Conservation (phyloP, 2,888 invertebrate species). For the Ligdia adustata region DNA sequence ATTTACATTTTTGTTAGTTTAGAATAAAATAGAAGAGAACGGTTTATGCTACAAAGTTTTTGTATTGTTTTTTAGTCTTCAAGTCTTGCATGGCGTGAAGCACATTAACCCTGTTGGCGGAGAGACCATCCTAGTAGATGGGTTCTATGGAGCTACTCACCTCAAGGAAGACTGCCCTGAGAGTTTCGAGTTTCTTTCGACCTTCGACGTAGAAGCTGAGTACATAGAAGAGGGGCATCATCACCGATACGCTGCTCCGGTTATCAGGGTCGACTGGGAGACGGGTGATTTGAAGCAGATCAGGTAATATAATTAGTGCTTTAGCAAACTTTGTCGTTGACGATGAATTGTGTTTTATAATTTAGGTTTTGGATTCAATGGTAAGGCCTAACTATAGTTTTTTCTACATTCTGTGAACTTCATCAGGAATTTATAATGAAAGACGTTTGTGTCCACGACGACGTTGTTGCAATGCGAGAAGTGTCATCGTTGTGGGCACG, state of each 20-base stretch:
- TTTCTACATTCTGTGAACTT: too few species aligned
- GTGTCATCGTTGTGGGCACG: too few species aligned
- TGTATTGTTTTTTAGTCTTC: conserved; percentile 70
- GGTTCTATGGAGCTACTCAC: conserved; percentile 86
- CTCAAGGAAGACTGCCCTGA: conserved; percentile 79
- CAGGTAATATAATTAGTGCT: conserved; percentile 67
- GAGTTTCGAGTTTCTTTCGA: conserved; percentile 84
- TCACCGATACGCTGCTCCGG: conserved; percentile 82
- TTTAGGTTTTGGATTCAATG: too few species aligned
- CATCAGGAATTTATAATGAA: too few species aligned
- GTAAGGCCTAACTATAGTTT: too few species aligned
- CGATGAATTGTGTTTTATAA: too few species aligned
- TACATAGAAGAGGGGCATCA: conserved; percentile 86
- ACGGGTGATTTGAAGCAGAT: conserved; percentile 85
- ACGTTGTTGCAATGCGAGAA: too few species aligned
- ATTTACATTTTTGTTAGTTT: too few species aligned
- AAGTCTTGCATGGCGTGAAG: conserved; percentile 72
- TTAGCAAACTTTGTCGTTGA: too few species aligned
- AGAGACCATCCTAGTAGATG: conserved; percentile 89
- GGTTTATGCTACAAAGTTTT: too few species aligned
- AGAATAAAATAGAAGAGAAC: too few species aligned
- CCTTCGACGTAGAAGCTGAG: conserved; percentile 84
- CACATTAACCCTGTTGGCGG: conserved; percentile 86
- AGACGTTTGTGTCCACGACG: too few species aligned
- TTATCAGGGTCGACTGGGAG: conserved; percentile 82